phyloP scores from a whole-genome alignment of 2,113 vertebrate species.

The Solenodon paradoxus region DNA sequence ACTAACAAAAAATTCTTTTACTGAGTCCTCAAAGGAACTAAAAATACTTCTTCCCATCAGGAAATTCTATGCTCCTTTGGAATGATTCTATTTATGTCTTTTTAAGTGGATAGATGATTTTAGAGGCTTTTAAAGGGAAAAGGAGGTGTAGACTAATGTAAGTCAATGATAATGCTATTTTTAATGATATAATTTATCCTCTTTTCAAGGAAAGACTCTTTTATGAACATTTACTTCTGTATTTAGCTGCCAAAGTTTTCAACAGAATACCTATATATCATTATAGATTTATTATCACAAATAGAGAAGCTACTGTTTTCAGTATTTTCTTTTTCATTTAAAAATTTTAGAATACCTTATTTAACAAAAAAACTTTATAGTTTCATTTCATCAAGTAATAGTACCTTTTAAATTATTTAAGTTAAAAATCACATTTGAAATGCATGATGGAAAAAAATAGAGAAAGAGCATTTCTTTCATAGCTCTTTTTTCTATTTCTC shows the following conservation, averaged over 20 bases:
- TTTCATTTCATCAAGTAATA: neutral
- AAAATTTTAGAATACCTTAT: slow-evolving; percentile 11
- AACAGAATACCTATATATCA: neutral
- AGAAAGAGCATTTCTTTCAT: neutral
- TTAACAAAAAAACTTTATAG: neutral
- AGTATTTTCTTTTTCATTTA: neutral
- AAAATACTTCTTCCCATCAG: neutral
- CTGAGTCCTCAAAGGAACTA: neutral
- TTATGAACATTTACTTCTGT: slow-evolving; percentile 27
- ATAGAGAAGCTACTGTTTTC: neutral
- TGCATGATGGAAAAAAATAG: slow-evolving; percentile 26
- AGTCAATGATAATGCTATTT: neutral
- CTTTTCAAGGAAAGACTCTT: neutral
- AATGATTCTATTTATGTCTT: neutral
- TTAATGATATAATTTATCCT: neutral
- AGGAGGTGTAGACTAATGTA: neutral
- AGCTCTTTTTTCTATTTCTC: neutral
- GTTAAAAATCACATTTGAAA: neutral
- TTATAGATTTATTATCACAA: neutral
- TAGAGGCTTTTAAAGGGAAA: neutral
- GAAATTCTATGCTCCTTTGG: neutral
- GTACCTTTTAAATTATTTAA: neutral
- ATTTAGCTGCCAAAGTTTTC: slow-evolving; percentile 20
- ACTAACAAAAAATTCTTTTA: too few species aligned
- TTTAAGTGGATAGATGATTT: neutral